These are phyloP conservation scores for Bombus confusus DNA, from an alignment of 1,140 invertebrate genomes.

Conservation along the genomic window DNA sequence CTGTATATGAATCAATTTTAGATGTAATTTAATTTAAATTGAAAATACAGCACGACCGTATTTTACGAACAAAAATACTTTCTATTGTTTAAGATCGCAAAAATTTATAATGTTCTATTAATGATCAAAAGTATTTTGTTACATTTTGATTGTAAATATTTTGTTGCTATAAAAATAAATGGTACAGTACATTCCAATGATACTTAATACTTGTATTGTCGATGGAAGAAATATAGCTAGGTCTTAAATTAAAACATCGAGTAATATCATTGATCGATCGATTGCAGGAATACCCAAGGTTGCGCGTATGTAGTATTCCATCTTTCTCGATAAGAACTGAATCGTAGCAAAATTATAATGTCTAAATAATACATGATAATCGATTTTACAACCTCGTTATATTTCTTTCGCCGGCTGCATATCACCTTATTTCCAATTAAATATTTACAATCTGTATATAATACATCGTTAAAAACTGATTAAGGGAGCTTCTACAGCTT, in stretches of 20 bases:
- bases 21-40: background rate
- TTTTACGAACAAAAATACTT: background rate
- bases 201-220: background rate
- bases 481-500: constrained; percentile 74
- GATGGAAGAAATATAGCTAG: background rate
- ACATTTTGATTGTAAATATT: constrained; percentile 2
- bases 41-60: background rate
- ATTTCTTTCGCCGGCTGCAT: background rate
- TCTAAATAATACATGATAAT: background rate
- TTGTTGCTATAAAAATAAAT: constrained; percentile 13
- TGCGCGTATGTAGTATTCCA: background rate
- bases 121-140: background rate
- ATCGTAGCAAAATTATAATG: background rate
- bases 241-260: background rate
- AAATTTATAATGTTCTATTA: background rate
- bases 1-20: background rate
- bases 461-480: constrained; percentile 73
- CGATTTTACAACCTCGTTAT: background rate
- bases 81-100: too few relatives aligned
- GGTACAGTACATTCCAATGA: constrained; percentile 21
- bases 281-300: background rate
- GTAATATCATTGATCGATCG: background rate
- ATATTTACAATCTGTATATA: constrained; percentile 51
- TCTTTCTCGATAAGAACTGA: background rate
- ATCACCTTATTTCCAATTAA: constrained; percentile 10